Percentiles rank a stretch among this genome's conserved stretches.
Conservation (phyloP, 1,140 invertebrate species). For the Eriocheir sinensis region DNA sequence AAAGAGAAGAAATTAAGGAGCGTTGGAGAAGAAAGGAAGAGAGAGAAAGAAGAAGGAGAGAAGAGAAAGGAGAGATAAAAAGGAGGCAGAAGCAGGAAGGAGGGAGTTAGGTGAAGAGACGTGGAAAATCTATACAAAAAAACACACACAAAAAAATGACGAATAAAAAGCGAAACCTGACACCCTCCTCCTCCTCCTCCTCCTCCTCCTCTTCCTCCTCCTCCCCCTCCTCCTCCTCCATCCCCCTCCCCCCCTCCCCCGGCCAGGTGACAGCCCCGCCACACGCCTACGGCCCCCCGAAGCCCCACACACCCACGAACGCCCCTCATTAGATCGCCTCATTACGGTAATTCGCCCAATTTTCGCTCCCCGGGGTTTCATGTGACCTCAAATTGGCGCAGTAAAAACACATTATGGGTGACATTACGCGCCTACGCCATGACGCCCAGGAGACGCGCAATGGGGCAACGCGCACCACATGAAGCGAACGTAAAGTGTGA, state of each 20-base stretch:
- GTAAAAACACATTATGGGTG: neutral
- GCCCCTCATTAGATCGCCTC: neutral
- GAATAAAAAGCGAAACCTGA: neutral
- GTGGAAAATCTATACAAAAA: no score
- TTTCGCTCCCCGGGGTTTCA: neutral
- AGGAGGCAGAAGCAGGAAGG: neutral
- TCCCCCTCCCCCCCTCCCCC: no score
- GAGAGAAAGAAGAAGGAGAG: neutral
- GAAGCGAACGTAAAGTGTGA: neutral
- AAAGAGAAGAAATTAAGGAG: no score
- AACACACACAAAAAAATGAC: neutral
- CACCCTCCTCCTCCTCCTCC: no score
- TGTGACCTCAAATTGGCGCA: constrained; percentile 8
- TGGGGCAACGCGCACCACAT: no score
- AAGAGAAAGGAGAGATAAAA: neutral
- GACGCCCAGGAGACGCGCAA: neutral
- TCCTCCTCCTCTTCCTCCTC: no score
- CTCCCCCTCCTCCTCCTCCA: no score
- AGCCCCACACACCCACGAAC: neutral
- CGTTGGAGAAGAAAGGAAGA: no score
- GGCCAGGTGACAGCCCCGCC: neutral
- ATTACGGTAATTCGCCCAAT: neutral
- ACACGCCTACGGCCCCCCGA: neutral
- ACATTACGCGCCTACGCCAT: neutral
- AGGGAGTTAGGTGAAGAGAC: neutral